These are phyloP conservation scores for Poecile montanus DNA, from an alignment of 2,797 vertebrate species.

Conservation along the genomic window DNA sequence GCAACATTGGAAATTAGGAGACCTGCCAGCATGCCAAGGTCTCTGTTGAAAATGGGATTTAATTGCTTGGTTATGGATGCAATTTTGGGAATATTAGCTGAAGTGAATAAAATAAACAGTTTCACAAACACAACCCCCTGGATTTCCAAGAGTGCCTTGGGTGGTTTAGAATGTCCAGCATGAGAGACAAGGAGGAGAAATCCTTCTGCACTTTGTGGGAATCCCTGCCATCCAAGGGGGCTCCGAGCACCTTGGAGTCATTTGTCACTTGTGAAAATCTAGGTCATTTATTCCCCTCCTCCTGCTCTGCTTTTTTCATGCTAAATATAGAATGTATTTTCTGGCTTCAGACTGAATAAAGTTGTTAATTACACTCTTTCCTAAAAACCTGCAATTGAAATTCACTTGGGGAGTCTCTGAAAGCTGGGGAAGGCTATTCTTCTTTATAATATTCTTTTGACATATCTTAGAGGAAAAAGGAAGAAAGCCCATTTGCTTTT, in stretches of 20 bases:
- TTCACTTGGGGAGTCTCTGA: slow-evolving; percentile 2
- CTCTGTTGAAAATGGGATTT: background rate
- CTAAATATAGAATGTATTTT: slow-evolving; percentile 55
- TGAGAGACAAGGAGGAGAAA: background rate
- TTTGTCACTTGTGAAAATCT: slow-evolving; percentile 50
- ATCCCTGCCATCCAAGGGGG: background rate
- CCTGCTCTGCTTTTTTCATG: background rate
- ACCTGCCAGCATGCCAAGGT: background rate
- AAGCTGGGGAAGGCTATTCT: slow-evolving; percentile 21
- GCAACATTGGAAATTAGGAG: background rate
- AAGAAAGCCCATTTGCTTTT: slow-evolving; percentile 45
- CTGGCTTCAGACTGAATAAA: slow-evolving; percentile 25
- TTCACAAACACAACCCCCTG: background rate
- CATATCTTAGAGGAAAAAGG: slow-evolving; percentile 17
- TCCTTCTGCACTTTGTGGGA: background rate
- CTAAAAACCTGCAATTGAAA: slow-evolving; percentile 40
- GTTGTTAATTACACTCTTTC: slow-evolving; percentile 53
- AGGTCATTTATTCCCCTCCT: slow-evolving; percentile 38
- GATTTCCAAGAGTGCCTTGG: background rate
- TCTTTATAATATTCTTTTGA: slow-evolving; percentile 21
- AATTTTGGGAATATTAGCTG: background rate
- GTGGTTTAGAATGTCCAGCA: background rate
- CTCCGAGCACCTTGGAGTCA: background rate
- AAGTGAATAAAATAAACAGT: background rate
- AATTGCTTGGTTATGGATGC: background rate